A percentile compares a stretch with the other conserved stretches of the same genome.
Evolutionary conservation across 2,888 invertebrate species (phyloP).

Genomic region (Frankliniella intonsa): DNA sequence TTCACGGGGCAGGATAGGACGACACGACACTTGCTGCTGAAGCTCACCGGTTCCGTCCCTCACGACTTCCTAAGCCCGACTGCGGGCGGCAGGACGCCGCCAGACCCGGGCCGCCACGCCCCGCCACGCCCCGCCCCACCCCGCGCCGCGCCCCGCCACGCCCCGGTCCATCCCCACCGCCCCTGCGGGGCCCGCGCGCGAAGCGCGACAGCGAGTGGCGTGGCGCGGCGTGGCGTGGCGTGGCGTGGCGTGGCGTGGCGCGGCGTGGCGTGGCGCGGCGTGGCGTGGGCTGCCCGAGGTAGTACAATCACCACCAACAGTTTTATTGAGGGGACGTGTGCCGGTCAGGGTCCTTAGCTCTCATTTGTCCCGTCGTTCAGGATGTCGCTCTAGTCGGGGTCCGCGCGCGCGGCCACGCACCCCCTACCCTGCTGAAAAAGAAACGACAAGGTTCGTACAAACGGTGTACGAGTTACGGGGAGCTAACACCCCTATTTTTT

Average conservation of each 20-base stretch:
- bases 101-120: not conserved
- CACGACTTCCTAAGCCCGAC: conserved; percentile 4
- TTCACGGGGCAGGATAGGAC: too few species aligned
- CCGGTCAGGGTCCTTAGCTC: not conserved
- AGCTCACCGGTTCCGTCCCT: not conserved
- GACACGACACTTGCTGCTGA: not conserved
- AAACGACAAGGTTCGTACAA: too few species aligned
- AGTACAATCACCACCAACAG: conserved; percentile 18
- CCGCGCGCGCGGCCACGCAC: too few species aligned
- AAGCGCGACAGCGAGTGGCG: not conserved
- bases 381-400: too few species aligned
- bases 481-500: too few species aligned
- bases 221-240: not conserved
- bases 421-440: too few species aligned
- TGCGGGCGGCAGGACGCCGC: conserved; percentile 7
- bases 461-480: too few species aligned
- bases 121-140: not conserved
- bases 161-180: not conserved
- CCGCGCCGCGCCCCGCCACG: not conserved
- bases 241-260: not conserved
- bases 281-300: not conserved
- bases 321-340: conserved; percentile 24
- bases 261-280: not conserved
- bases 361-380: not conserved
- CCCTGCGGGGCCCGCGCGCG: not conserved